Evolutionary conservation across 37 sponge, comb jelly and placozoan species (phyloP), one percentile per base, ranked within the genome.

Genomic region (Halisarca cf. caerulea): DNA sequence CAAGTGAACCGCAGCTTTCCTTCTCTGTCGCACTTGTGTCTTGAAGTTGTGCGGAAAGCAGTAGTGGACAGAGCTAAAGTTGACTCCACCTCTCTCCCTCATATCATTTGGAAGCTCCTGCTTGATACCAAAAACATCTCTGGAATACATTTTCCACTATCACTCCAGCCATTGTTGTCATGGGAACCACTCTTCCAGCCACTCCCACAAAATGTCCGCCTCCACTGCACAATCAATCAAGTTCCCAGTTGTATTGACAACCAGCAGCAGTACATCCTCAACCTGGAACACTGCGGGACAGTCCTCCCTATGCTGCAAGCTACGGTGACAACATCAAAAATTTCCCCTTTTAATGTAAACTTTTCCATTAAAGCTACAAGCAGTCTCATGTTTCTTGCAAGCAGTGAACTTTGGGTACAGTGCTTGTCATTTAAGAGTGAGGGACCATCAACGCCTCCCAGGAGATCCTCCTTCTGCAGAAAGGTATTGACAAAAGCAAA

Each of bases 251-350:
- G 24, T 24, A 37, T 23, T 7, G 69, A 23, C 17, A 28, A 59
- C 11, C 58, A 72, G 17, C 8, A 37, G 6, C 54, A 68, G 59
- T 87, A 72, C 47, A 15, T 62, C 17, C 82, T 87, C 28, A 82
- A 88, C 61, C 53, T 69, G 27, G 88, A 88, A 73, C 66, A 82
- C 79, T 77, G 82, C 21, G 73, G 83, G 32, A 33, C 42, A 32
- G 82, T 68, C 37, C 34, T 82, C 54, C 83, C 88, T 0, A 58
- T 88, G 3, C 54, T 88, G 9, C 27, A 61, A 23, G 83, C 83
- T 24, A 62, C 42, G 2, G 25, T 74, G 45, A 44, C 77, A 8
- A 15, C 24, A 20, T 74, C 77, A 15, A 74, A 74, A 25, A 32
- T 74, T n/a, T 17, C 24, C 21, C 77, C 77, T 17, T 74, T 74